Base-by-base conservation (phyloP, 2,113 vertebrate genomes). In the Carassius auratus region DNA sequence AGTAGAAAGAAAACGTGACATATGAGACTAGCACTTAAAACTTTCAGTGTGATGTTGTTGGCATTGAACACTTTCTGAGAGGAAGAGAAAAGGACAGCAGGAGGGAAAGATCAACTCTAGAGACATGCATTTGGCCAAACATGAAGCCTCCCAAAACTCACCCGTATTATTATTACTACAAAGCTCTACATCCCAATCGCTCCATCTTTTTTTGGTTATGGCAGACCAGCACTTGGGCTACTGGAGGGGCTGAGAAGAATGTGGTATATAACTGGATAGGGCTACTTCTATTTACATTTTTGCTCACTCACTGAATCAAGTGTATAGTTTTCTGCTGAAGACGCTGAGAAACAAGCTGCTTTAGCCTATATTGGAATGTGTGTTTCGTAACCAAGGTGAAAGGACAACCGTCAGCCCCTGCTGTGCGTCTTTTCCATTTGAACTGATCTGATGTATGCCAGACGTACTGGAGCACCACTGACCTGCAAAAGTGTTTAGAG, bases 131-230 rank as follows among this genome's bases (percentile, higher is more conserved):
- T 85, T 90, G 86, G 87, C 79, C 84, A 8, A 23, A 9, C 21
- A 50, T 82, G 88, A 84, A 9, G 26, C 66, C 80, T 48, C 23
- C 38, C 75, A 75, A 15, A 76, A 86, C 69, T 81, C n/a, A 21
- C 83, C 85, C 45, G 75, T 81, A 57, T 83, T 81, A 84, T 62
- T 83, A 89, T 74, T 75, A 48, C 64, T 84, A 81, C 55, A 86
- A 74, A 90, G 57, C 76, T 85, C 26, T 10, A 77, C 78, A 85
- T 90, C 88, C 88, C 74, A 77, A 86, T 87, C 86, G 55, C 52
- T 69, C n/a, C 87, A 71, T 55, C 8, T 88, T 26, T 86, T 89
- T 83, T 86, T 88, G 88, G 88, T 90, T 91, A n/a, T 59, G 64
- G 76, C 52, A 52, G 21, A 81, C 55, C n/a, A 19, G n/a, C 23